Conservation (phyloP, 2,113 vertebrate genomes). For the Gila orcuttii region DNA sequence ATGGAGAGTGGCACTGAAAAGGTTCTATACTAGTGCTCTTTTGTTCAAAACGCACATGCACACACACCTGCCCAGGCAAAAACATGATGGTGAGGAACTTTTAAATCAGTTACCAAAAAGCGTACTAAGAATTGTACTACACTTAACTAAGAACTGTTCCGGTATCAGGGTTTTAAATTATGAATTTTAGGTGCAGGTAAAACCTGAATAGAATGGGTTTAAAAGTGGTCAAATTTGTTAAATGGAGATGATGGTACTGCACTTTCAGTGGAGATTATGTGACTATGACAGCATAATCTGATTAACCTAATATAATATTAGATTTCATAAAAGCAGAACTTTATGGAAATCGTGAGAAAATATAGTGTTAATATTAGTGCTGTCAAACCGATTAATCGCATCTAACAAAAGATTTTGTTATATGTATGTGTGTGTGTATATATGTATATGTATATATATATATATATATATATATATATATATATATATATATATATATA, state of each 20-base stretch:
- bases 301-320: neutral
- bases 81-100: neutral
- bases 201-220: neutral
- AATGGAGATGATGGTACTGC: neutral
- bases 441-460: no score
- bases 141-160: neutral
- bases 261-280: neutral
- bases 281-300: neutral
- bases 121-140: neutral
- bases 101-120: neutral
- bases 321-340: neutral
- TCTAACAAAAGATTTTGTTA: no score
- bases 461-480: no score
- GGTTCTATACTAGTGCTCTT: neutral
- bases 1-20: neutral
- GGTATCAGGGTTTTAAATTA: neutral
- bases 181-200: neutral
- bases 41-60: slow-evolving; percentile 11
- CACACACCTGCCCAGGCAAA: slow-evolving; percentile 8
- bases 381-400: no score
- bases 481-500: no score
- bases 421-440: no score
- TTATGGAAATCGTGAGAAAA: neutral
- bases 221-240: neutral
- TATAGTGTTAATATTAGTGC: neutral